Percentiles rank a stretch among this genome's conserved stretches.
These are phyloP conservation scores for Synergus gifuensis DNA, from an alignment of 2,888 invertebrate genomes.

Conservation along the genomic window DNA sequence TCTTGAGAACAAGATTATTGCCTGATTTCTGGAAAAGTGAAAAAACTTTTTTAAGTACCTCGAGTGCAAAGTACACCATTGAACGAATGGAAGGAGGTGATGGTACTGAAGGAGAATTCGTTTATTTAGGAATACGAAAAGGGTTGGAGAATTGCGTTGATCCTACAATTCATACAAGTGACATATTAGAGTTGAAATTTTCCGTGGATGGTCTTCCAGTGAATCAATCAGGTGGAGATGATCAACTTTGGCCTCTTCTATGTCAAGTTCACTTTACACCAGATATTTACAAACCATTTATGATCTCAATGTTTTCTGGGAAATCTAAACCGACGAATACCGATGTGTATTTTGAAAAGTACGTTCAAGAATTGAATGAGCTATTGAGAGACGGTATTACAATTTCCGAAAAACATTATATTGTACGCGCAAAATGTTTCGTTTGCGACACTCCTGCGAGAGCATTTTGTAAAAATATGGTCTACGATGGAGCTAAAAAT, in stretches of 20 bases:
- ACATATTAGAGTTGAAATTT: too few species aligned
- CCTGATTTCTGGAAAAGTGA: too few species aligned
- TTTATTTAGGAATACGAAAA: too few species aligned
- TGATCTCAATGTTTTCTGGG: background rate
- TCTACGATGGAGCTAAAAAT: background rate
- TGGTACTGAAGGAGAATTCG: too few species aligned
- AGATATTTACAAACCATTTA: background rate
- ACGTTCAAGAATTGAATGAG: background rate
- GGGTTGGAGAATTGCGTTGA: too few species aligned
- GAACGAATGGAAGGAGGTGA: too few species aligned
- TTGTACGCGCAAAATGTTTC: background rate
- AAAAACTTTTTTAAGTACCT: too few species aligned
- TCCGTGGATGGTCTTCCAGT: too few species aligned
- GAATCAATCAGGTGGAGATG: background rate
- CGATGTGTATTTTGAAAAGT: background rate
- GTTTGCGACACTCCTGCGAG: too few species aligned
- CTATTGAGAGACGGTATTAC: background rate
- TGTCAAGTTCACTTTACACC: background rate
- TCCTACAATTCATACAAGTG: too few species aligned
- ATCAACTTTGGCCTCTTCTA: background rate
- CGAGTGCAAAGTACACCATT: too few species aligned
- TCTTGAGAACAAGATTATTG: too few species aligned
- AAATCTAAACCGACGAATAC: background rate
- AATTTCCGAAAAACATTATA: background rate
- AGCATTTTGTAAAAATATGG: background rate